phyloP scores from a whole-genome alignment of 2,797 vertebrate species.

The Scolopax bukidnonensis region DNA sequence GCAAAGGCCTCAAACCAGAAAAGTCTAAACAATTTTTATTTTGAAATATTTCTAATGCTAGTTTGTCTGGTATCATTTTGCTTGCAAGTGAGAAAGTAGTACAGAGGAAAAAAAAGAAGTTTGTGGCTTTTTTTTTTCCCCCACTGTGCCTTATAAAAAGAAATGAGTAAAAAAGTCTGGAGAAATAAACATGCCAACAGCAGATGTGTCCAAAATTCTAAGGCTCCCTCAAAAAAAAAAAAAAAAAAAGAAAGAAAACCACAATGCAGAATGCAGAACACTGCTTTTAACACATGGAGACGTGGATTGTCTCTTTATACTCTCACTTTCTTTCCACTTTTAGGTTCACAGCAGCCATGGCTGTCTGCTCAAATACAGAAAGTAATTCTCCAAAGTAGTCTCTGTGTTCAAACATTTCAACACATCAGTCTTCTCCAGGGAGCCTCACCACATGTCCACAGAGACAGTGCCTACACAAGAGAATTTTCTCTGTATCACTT shows the following conservation, averaged over 20 bases:
- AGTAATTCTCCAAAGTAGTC: slow-evolving; percentile 27
- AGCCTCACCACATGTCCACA: not conserved
- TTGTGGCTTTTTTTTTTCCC: not conserved
- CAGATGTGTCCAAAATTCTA: not conserved
- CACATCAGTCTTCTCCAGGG: not conserved
- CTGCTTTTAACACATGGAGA: not conserved
- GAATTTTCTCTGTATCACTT: not conserved
- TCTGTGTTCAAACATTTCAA: slow-evolving; percentile 42
- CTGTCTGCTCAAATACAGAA: slow-evolving; percentile 47
- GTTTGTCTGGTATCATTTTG: not conserved
- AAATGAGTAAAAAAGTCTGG: not conserved
- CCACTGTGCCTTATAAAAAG: not conserved
- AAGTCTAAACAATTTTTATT: not conserved
- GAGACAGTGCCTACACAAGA: not conserved
- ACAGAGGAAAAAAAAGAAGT: not conserved
- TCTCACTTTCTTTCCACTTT: not conserved
- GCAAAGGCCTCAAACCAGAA: not conserved
- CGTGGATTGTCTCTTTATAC: not conserved
- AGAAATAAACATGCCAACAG: not conserved
- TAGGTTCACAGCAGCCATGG: slow-evolving; percentile 16
- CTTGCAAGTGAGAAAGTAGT: not conserved
- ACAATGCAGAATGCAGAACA: not conserved
- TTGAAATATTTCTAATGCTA: not conserved
- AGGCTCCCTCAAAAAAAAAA: not conserved
- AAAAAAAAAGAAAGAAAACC: not conserved